Percentiles rank a stretch among this genome's conserved stretches.
phyloP scores from a whole-genome alignment of 2,888 invertebrate species.

The Galerucella pusilla region DNA sequence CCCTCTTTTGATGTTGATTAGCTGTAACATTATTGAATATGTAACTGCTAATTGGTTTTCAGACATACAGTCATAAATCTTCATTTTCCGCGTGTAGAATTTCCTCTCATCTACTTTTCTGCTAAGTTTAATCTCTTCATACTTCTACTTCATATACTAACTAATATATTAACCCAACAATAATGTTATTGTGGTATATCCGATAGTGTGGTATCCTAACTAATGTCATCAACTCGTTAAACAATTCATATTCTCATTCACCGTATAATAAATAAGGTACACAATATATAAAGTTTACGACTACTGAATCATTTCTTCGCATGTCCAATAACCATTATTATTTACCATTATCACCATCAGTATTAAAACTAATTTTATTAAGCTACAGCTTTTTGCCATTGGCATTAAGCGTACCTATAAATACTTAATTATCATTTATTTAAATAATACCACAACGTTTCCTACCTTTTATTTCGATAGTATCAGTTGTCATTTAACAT shows the following conservation, averaged over 20 bases:
- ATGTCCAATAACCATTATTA: slow-evolving; percentile 49
- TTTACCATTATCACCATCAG: slow-evolving; percentile 46
- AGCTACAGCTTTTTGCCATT: slow-evolving; percentile 49
- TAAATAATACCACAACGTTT: slow-evolving; percentile 49
- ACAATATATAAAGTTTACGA: slow-evolving; percentile 15
- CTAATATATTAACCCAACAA: not conserved
- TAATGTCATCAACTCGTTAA: not conserved
- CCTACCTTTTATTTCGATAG: slow-evolving; percentile 46
- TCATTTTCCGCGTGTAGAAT: no score
- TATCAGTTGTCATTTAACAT: slow-evolving; percentile 48
- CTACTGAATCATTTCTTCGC: slow-evolving; percentile 38
- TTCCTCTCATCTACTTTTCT: not conserved
- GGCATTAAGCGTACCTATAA: slow-evolving; percentile 42
- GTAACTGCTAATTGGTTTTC: not conserved
- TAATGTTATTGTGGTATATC: not conserved
- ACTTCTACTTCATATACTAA: not conserved
- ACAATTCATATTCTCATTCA: not conserved
- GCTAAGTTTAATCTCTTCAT: not conserved
- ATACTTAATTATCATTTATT: slow-evolving; percentile 53
- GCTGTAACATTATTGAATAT: no score
- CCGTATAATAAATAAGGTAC: slow-evolving; percentile 4
- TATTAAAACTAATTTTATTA: slow-evolving; percentile 55
- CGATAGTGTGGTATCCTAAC: not conserved
- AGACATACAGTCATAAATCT: no score
- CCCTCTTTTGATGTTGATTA: no score